Percentiles rank a stretch among this genome's conserved stretches.
These are phyloP conservation scores for Mythimna lalbum DNA, from an alignment of 2,888 invertebrate species.

Conservation along the genomic window DNA sequence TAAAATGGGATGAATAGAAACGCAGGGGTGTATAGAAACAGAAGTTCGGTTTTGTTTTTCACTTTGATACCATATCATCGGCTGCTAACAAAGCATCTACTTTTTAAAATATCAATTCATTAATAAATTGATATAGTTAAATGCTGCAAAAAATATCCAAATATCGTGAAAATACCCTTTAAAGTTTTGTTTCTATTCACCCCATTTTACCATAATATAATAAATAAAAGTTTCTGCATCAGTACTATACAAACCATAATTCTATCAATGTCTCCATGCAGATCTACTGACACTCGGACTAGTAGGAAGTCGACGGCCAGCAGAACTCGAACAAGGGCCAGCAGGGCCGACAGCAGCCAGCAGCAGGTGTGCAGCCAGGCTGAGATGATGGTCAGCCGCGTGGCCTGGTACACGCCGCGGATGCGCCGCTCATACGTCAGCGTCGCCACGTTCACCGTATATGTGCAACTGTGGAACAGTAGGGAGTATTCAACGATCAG, in stretches of 20 bases:
- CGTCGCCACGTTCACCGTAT: constrained; percentile 85
- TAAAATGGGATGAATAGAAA: too few relatives aligned
- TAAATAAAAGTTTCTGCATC: background rate
- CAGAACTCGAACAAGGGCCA: constrained; percentile 76
- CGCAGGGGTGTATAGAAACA: too few relatives aligned
- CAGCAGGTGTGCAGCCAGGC: constrained; percentile 86
- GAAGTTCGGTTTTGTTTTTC: too few relatives aligned
- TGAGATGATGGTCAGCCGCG: constrained; percentile 79
- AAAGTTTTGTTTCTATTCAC: too few relatives aligned
- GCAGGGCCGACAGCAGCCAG: constrained; percentile 81
- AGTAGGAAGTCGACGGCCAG: constrained; percentile 85
- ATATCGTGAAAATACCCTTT: too few relatives aligned
- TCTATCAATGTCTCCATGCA: constrained; percentile 80
- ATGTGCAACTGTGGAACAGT: constrained; percentile 75
- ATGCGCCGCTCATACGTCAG: constrained; percentile 84
- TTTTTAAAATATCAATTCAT: too few relatives aligned
- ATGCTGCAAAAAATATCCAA: too few relatives aligned
- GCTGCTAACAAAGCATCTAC: too few relatives aligned
- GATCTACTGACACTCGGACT: constrained; percentile 76
- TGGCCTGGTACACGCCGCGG: constrained; percentile 86
- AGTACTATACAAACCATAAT: constrained; percentile 75
- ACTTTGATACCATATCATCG: too few relatives aligned
- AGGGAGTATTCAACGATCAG: constrained; percentile 75
- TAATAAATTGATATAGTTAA: too few relatives aligned
- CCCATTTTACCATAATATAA: too few relatives aligned